These are phyloP conservation scores for Megathymus violae DNA, from an alignment of 1,140 invertebrate genomes.

Conservation along the genomic window DNA sequence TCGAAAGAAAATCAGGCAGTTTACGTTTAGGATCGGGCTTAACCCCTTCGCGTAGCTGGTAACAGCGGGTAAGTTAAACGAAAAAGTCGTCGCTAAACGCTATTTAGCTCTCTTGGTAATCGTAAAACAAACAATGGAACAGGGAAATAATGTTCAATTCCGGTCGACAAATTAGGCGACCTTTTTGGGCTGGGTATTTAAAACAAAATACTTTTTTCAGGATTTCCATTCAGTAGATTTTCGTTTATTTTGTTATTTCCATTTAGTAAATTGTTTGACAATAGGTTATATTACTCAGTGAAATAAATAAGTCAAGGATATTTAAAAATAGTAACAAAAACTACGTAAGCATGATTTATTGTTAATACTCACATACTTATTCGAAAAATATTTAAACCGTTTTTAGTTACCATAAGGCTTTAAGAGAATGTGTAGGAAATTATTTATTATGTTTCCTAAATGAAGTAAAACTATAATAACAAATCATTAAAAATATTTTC, in stretches of 20 bases:
- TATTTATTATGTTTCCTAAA: too few relatives aligned
- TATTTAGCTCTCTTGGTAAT: slow-evolving; percentile 72
- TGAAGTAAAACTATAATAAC: too few relatives aligned
- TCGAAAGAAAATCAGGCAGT: slow-evolving; percentile 58
- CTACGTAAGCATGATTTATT: too few relatives aligned
- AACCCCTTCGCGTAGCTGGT: slow-evolving; percentile 69
- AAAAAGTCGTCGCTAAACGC: slow-evolving; percentile 72
- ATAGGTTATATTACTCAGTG: not conserved
- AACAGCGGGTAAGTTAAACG: slow-evolving; percentile 62
- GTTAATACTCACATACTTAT: too few relatives aligned
- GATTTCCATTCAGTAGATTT: slow-evolving; percentile 12
- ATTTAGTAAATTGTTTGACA: slow-evolving; percentile 27
- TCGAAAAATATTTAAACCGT: too few relatives aligned
- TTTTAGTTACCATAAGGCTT: too few relatives aligned
- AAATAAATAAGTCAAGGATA: too few relatives aligned
- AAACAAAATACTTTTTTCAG: slow-evolving; percentile 63
- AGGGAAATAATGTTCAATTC: slow-evolving; percentile 76
- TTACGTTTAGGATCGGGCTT: slow-evolving; percentile 64
- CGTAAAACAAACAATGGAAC: slow-evolving; percentile 75
- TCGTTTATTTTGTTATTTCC: too few relatives aligned
- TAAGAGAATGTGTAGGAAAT: too few relatives aligned
- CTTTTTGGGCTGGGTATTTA: slow-evolving; percentile 69
- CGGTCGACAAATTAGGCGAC: slow-evolving; percentile 76
- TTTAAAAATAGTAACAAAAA: too few relatives aligned
- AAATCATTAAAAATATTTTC: too few relatives aligned